phyloP scores from a whole-genome alignment of 1,140 invertebrate genomes.

The Proales similis region DNA sequence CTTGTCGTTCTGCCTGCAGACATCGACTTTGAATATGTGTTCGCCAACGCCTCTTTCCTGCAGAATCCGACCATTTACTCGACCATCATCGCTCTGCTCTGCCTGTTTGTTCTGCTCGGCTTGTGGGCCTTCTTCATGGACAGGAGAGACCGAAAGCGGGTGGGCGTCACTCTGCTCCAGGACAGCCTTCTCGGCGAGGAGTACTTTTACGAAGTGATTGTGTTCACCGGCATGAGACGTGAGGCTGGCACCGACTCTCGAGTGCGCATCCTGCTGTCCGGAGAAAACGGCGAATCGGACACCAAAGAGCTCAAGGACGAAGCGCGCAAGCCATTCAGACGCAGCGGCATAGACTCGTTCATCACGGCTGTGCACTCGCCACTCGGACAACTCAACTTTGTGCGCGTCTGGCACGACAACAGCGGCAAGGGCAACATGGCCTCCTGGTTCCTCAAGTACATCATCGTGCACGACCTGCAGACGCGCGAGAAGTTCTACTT shows the following conservation, averaged over 20 bases:
- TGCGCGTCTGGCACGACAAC: conserved; percentile 59
- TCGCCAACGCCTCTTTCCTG: conserved; percentile 54
- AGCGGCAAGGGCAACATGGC: conserved; percentile 54
- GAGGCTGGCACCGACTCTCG: conserved; percentile 40
- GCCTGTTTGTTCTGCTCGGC: conserved; percentile 52
- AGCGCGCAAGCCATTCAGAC: conserved; percentile 39
- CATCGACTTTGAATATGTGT: conserved; percentile 52
- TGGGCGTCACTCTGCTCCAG: conserved; percentile 42
- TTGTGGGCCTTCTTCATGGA: conserved; percentile 55
- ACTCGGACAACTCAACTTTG: conserved; percentile 55
- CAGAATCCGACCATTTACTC: conserved; percentile 59
- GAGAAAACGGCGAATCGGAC: conserved; percentile 30
- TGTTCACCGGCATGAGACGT: conserved; percentile 45
- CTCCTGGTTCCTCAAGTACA: conserved; percentile 57
- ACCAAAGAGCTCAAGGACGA: conserved; percentile 15
- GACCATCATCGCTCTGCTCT: conserved; percentile 54
- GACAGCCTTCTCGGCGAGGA: conserved; percentile 42
- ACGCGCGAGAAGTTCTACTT: conserved; percentile 55
- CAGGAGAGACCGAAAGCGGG: conserved; percentile 53
- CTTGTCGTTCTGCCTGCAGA: conserved; percentile 51
- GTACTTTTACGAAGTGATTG: conserved; percentile 45
- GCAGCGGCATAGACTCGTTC: conserved; percentile 55
- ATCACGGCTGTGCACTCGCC: conserved; percentile 56
- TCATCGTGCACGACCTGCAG: conserved; percentile 57
- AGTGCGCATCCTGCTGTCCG: conserved; percentile 38